Evolutionary conservation across 2,113 vertebrate species (phyloP).

Genomic region (Balaenoptera acutorostrata): DNA sequence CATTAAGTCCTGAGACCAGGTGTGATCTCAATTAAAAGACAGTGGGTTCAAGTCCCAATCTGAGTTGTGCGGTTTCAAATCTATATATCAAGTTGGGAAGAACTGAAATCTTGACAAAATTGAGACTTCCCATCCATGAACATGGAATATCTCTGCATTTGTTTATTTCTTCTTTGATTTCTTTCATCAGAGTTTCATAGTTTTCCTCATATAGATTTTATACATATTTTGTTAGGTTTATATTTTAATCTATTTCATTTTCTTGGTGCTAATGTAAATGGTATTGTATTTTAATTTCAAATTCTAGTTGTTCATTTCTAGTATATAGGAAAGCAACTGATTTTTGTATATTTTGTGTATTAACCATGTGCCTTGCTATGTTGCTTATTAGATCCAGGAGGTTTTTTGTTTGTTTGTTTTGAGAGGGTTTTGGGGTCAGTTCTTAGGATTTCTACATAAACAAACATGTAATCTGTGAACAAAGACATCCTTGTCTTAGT

Average conservation of each 20-base stretch:
- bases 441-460: neutral
- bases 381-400: neutral
- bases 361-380: neutral
- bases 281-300: neutral
- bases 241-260: neutral
- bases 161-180: neutral
- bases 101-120: neutral
- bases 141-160: neutral
- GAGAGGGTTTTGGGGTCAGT: neutral
- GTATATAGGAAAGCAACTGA: neutral
- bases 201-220: neutral
- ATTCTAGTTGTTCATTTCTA: neutral
- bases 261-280: neutral
- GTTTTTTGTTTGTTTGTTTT: neutral
- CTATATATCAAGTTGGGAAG: neutral
- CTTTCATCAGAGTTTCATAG: neutral
- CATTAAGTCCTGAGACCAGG: neutral
- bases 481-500: neutral
- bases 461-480: neutral
- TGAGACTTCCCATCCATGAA: neutral
- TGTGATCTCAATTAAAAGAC: neutral
- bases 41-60: neutral
- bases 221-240: neutral
- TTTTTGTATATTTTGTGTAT: neutral
- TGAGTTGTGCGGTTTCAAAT: neutral